Evolutionary conservation across 2,888 invertebrate genomes (phyloP).

Genomic region (Agriopis aurantiaria): DNA sequence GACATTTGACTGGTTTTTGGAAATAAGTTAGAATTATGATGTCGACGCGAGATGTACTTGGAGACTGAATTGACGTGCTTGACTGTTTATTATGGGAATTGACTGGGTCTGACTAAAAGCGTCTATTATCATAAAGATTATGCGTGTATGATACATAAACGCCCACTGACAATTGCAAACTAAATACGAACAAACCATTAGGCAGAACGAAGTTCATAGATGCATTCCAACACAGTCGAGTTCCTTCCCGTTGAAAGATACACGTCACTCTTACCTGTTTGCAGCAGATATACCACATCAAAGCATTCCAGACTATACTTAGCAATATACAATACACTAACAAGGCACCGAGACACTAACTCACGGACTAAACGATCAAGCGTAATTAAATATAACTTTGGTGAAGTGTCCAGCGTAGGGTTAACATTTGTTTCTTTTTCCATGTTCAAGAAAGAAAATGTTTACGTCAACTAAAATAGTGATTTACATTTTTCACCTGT

Average conservation of each 20-base stretch:
- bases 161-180: neutral
- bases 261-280: constrained; percentile 30
- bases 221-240: constrained; percentile 22
- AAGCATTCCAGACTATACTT: constrained; percentile 45
- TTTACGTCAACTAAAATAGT: no score
- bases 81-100: no score
- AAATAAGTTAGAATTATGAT: no score
- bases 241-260: constrained; percentile 26
- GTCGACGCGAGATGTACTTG: no score
- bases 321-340: constrained; percentile 60
- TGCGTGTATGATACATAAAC: neutral
- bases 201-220: neutral
- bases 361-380: constrained; percentile 74
- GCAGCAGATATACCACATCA: constrained; percentile 37
- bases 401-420: constrained; percentile 41
- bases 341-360: constrained; percentile 68
- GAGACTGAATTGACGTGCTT: no score
- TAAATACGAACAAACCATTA: neutral
- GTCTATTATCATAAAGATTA: no score
- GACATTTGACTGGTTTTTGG: no score
- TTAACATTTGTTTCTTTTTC: neutral
- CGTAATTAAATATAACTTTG: constrained; percentile 64
- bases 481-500: neutral
- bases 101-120: no score
- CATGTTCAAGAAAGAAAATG: neutral